Evolutionary conservation across 30 jellyfish, hydroid and myxozoan genomes (phyloP).

Genomic region (Rhopilema esculentum): DNA sequence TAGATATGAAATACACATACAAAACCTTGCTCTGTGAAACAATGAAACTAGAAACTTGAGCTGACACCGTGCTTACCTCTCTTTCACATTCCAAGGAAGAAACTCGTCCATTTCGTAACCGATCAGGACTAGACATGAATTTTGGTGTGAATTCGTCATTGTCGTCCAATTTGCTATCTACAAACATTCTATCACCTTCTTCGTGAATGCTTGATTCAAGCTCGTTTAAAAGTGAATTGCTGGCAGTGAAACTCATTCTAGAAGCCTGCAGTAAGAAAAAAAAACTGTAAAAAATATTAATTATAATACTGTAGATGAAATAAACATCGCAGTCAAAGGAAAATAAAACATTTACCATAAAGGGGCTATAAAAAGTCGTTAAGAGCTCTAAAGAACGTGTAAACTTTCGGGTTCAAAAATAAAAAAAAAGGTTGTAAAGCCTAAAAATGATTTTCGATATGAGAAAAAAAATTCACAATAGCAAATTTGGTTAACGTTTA

Average conservation of each 20-base stretch:
- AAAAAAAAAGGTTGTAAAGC: no score
- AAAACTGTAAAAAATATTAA: background rate
- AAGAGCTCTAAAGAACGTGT: no score
- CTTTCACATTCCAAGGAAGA: background rate
- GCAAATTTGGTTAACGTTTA: no score
- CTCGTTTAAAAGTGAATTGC: conserved; percentile 85
- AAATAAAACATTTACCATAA: no score
- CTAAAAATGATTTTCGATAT: no score
- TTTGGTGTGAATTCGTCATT: conserved; percentile 15
- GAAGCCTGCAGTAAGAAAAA: conserved; percentile 56
- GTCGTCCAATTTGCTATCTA: conserved; percentile 1
- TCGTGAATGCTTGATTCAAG: conserved; percentile 85
- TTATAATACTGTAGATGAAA: no score
- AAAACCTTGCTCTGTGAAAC: background rate
- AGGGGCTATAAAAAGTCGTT: no score
- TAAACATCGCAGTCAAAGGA: no score
- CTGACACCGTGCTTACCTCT: background rate
- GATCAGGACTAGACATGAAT: conserved; percentile 41
- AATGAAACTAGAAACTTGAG: background rate
- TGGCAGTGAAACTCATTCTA: conserved; percentile 23
- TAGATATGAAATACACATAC: no score
- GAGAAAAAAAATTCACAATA: no score
- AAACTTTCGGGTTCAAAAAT: no score
- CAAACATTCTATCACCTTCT: background rate
- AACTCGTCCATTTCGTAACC: background rate